Evolutionary conservation across 1,140 invertebrate species (phyloP).

Genomic region (Medauroidea extradentata): DNA sequence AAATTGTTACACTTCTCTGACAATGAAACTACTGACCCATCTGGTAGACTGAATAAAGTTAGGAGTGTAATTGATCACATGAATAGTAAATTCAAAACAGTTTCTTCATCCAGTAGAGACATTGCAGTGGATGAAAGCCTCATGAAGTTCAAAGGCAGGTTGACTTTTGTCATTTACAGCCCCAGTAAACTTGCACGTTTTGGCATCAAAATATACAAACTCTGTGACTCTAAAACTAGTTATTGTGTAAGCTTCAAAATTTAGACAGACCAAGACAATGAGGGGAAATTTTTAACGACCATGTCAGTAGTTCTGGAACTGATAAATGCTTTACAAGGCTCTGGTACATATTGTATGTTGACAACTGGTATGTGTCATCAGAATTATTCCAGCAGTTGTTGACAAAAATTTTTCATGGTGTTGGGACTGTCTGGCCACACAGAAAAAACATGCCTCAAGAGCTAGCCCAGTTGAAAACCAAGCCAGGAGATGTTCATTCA

Average conservation of each 20-base stretch:
- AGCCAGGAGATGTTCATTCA: background rate
- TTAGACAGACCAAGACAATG: constrained; percentile 8
- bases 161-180: background rate
- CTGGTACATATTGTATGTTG: background rate
- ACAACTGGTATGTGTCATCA: background rate
- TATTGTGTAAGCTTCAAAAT: constrained; percentile 16
- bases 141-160: background rate
- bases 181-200: constrained; percentile 4
- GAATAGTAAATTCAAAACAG: background rate
- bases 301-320: background rate
- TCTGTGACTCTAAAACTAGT: constrained; percentile 13
- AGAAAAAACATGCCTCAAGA: background rate
- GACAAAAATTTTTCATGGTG: background rate
- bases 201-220: constrained; percentile 17
- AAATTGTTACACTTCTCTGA: background rate
- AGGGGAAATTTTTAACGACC: constrained; percentile 2
- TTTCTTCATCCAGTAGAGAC: background rate
- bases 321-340: background rate
- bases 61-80: background rate
- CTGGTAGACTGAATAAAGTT: background rate
- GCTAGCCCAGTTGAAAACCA: background rate
- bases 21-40: background rate
- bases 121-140: background rate
- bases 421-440: background rate
- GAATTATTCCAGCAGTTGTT: background rate